These are phyloP conservation scores for Apostichopus leukothele DNA, from an alignment of 53 echinoderm and acorn worm genomes.

Conservation along the genomic window DNA sequence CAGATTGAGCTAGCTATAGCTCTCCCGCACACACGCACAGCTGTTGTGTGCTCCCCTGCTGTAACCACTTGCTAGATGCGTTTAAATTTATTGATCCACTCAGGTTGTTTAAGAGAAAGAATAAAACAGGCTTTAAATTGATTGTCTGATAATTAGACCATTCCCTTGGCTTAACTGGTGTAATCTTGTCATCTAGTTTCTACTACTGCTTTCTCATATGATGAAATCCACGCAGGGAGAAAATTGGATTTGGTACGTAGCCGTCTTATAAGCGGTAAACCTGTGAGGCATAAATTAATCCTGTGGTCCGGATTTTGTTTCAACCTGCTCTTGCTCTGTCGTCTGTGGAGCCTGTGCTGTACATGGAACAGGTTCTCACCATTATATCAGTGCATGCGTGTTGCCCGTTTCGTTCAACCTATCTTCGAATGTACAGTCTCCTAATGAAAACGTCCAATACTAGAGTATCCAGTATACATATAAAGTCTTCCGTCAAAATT, in stretches of 20 bases:
- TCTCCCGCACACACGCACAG: neutral
- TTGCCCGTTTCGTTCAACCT: neutral
- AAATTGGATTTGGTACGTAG: constrained; percentile 23
- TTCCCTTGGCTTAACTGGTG: constrained; percentile 26
- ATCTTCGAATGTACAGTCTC: too few relatives aligned
- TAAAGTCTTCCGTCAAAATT: too few relatives aligned
- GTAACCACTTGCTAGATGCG: constrained; percentile 34
- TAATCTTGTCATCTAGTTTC: constrained; percentile 23
- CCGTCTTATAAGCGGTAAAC: constrained; percentile 1
- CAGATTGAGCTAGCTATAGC: neutral
- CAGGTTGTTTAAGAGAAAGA: constrained; percentile 22
- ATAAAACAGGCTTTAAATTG: constrained; percentile 29
- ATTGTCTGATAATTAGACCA: constrained; percentile 44
- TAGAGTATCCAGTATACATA: too few relatives aligned
- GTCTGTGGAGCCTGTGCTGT: neutral
- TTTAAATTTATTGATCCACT: constrained; percentile 42
- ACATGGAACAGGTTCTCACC: neutral
- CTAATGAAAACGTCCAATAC: too few relatives aligned
- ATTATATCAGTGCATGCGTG: neutral
- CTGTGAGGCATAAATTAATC: constrained; percentile 46
- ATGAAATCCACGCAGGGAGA: constrained; percentile 13
- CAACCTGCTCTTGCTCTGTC: neutral
- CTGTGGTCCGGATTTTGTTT: neutral
- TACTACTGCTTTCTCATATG: neutral
- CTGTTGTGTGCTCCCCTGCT: neutral